A percentile compares a stretch with the other conserved stretches of the same genome.
These are phyloP conservation scores for Tetrapedia diversipes DNA, from an alignment of 2,888 invertebrate species.

Conservation along the genomic window DNA sequence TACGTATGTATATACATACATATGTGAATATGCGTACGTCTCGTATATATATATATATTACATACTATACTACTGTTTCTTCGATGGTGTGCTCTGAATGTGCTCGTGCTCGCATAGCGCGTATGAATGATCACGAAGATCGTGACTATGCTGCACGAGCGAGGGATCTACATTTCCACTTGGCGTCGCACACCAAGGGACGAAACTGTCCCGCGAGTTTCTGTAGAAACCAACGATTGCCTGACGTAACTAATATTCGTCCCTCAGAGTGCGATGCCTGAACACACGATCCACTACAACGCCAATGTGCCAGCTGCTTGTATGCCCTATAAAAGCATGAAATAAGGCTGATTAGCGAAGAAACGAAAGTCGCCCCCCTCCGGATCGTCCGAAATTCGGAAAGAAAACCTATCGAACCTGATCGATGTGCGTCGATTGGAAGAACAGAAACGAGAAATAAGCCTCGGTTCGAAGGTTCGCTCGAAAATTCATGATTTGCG, in stretches of 20 bases:
- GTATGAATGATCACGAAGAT: constrained; percentile 64
- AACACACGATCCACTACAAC: constrained; percentile 55
- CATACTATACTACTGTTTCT: constrained; percentile 51
- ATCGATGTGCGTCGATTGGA: background rate
- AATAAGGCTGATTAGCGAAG: constrained; percentile 63
- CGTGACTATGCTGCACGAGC: constrained; percentile 70
- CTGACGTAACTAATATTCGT: constrained; percentile 9
- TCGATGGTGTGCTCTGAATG: constrained; percentile 67
- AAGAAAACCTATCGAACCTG: background rate
- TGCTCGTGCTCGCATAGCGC: constrained; percentile 73
- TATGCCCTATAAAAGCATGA: constrained; percentile 79
- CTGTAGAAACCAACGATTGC: no score
- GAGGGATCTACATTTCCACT: constrained; percentile 43
- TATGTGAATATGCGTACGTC: constrained; percentile 33
- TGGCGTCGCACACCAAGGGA: constrained; percentile 47
- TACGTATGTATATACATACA: constrained; percentile 56
- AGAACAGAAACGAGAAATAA: no score
- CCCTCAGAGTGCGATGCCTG: constrained; percentile 56
- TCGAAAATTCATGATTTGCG: constrained; percentile 5
- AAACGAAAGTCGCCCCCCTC: constrained; percentile 30
- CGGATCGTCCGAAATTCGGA: constrained; percentile 2
- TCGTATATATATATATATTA: constrained; percentile 56
- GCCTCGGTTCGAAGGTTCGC: no score
- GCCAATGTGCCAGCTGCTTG: constrained; percentile 81
- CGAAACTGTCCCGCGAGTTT: no score